These are phyloP conservation scores for Pyralis farinalis DNA, from an alignment of 2,888 invertebrate genomes.

Conservation along the genomic window DNA sequence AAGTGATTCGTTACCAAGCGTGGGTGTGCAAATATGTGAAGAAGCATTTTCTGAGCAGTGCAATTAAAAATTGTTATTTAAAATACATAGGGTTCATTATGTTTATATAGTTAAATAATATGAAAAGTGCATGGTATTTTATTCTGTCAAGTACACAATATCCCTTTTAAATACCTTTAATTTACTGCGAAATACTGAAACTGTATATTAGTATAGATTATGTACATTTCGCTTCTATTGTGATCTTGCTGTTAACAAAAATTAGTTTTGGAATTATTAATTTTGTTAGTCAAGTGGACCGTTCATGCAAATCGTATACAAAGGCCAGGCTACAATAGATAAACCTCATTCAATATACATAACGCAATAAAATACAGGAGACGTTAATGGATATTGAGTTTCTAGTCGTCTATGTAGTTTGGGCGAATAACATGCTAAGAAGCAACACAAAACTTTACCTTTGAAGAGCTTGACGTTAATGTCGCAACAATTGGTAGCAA, in stretches of 20 bases:
- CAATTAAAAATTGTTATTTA: not conserved
- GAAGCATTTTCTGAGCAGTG: conserved; percentile 3
- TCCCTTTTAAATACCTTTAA: not conserved
- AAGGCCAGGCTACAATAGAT: not conserved
- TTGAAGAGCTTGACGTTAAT: conserved; percentile 56
- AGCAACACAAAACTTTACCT: conserved; percentile 77
- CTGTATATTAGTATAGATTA: not conserved
- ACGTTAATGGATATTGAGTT: conserved; percentile 4
- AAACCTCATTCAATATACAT: not conserved
- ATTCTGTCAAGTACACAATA: conserved; percentile 26
- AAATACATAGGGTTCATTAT: not conserved
- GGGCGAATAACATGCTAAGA: conserved; percentile 58
- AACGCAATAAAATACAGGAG: not conserved
- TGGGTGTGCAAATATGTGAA: conserved; percentile 8
- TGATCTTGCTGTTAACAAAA: not conserved
- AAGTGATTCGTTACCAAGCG: conserved; percentile 13
- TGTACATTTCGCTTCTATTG: not conserved
- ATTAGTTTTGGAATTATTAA: not conserved
- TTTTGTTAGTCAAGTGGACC: not conserved
- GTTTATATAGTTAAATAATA: conserved; percentile 3
- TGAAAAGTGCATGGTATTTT: conserved; percentile 61
- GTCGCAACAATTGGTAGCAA: conserved; percentile 64
- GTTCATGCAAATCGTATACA: conserved; percentile 4
- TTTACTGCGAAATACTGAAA: not conserved
- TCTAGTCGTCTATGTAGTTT: not conserved